These are phyloP conservation scores for Ganaspis brasiliensis DNA, from an alignment of 2,888 invertebrate species.

Conservation along the genomic window DNA sequence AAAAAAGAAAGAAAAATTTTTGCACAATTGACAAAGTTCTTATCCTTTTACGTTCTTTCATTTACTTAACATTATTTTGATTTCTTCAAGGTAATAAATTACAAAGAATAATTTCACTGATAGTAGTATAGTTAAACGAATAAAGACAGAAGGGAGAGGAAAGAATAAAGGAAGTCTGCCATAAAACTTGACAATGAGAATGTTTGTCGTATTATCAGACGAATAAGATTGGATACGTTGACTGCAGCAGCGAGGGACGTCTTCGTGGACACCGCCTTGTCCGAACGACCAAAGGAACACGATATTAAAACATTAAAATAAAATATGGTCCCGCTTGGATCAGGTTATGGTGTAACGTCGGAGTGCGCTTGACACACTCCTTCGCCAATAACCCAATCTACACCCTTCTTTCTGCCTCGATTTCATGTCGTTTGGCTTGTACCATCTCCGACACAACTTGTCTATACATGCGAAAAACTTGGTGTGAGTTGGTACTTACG, in stretches of 20 bases:
- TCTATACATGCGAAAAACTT: conserved; percentile 52
- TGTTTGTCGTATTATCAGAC: conserved; percentile 60
- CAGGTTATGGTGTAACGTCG: conserved; percentile 65
- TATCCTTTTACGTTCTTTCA: too few species aligned
- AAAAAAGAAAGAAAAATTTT: too few species aligned
- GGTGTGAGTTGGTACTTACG: conserved; percentile 1
- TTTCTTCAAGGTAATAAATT: too few species aligned
- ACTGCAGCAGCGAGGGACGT: conserved; percentile 52
- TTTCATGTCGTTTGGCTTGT: conserved; percentile 58
- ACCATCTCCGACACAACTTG: conserved; percentile 52
- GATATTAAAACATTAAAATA: conserved; percentile 80
- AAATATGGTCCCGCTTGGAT: conserved; percentile 73
- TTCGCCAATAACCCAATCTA: conserved; percentile 68
- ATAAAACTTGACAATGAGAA: conserved; percentile 40
- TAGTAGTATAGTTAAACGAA: background rate
- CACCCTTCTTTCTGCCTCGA: conserved; percentile 58
- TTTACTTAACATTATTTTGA: too few species aligned
- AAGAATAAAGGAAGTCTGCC: conserved; percentile 30
- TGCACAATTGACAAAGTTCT: too few species aligned
- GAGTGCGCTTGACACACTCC: conserved; percentile 71
- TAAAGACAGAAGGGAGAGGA: background rate
- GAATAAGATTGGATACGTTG: conserved; percentile 47
- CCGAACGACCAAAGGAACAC: conserved; percentile 77
- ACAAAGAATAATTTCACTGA: background rate
- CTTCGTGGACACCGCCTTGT: conserved; percentile 75